Evolutionary conservation across 2,113 vertebrate species (phyloP).

Genomic region (Vimba vimba): DNA sequence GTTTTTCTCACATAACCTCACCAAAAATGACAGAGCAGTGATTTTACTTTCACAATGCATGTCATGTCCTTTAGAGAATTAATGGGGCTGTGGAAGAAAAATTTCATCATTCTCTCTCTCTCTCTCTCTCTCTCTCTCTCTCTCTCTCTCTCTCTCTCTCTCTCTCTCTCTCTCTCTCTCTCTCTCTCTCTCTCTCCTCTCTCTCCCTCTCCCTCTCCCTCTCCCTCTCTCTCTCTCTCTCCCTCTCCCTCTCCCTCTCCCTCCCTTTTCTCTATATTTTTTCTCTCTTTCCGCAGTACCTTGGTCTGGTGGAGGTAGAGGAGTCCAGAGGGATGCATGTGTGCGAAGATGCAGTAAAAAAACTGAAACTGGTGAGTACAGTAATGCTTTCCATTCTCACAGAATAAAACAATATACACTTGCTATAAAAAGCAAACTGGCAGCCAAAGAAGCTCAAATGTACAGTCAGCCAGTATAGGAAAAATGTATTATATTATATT

Average conservation of each 20-base stretch:
- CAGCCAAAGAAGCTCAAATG: not conserved
- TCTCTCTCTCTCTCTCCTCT: not conserved
- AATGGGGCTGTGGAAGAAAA: slow-evolving; percentile 1
- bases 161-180: not conserved
- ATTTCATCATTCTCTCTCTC: not conserved
- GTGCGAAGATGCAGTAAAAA: slow-evolving; percentile 93
- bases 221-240: too few relatives aligned
- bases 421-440: not conserved
- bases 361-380: slow-evolving; percentile 86
- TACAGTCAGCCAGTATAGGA: not conserved
- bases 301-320: slow-evolving; percentile 90
- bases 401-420: not conserved
- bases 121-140: not conserved
- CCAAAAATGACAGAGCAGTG: not conserved
- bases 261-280: not conserved
- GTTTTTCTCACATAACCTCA: not conserved
- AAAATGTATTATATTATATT: too few relatives aligned
- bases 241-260: not conserved
- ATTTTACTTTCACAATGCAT: not conserved
- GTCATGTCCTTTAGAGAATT: not conserved
- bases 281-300: slow-evolving; percentile 75
- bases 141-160: not conserved
- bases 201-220: too few relatives aligned
- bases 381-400: slow-evolving; percentile 10
- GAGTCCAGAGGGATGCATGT: slow-evolving; percentile 95